Evolutionary conservation across 1,140 invertebrate genomes (phyloP).

Genomic region (Rhizoglyphus robini): DNA sequence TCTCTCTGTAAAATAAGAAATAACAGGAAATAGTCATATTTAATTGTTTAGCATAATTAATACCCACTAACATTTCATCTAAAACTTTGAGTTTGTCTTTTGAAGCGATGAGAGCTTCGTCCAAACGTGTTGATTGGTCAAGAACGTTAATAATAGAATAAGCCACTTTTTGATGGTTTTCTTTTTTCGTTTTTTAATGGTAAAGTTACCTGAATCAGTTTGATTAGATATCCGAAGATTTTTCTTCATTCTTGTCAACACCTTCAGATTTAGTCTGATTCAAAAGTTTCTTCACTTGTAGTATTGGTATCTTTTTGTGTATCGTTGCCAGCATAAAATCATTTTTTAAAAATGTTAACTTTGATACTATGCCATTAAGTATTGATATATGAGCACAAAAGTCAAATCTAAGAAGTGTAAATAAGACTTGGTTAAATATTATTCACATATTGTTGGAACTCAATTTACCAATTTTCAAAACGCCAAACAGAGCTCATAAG

Average conservation of each 20-base stretch:
- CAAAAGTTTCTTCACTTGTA: slow-evolving; percentile 5
- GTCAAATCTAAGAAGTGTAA: slow-evolving; percentile 6
- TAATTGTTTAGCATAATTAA: neutral
- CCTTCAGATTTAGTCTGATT: no score
- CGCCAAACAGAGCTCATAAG: slow-evolving; percentile 34
- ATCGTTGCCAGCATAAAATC: neutral
- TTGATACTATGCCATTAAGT: neutral
- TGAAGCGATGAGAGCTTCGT: slow-evolving; percentile 50
- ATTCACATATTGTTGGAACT: slow-evolving; percentile 11
- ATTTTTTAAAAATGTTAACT: neutral
- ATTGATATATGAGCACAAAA: neutral
- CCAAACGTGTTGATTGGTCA: slow-evolving; percentile 44
- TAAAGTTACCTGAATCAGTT: slow-evolving; percentile 29
- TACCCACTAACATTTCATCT: slow-evolving; percentile 24
- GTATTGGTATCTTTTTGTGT: slow-evolving; percentile 4
- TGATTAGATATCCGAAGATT: slow-evolving; percentile 7
- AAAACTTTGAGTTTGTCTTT: slow-evolving; percentile 48
- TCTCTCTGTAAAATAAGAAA: slow-evolving; percentile 23
- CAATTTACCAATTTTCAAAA: slow-evolving; percentile 19
- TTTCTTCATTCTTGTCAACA: neutral
- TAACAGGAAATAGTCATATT: neutral
- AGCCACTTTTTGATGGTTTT: slow-evolving; percentile 58
- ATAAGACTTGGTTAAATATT: neutral
- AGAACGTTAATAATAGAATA: slow-evolving; percentile 43
- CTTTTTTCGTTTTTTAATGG: slow-evolving; percentile 44